phyloP scores from a whole-genome alignment of 2,113 vertebrate genomes.

The Salvator merianae region DNA sequence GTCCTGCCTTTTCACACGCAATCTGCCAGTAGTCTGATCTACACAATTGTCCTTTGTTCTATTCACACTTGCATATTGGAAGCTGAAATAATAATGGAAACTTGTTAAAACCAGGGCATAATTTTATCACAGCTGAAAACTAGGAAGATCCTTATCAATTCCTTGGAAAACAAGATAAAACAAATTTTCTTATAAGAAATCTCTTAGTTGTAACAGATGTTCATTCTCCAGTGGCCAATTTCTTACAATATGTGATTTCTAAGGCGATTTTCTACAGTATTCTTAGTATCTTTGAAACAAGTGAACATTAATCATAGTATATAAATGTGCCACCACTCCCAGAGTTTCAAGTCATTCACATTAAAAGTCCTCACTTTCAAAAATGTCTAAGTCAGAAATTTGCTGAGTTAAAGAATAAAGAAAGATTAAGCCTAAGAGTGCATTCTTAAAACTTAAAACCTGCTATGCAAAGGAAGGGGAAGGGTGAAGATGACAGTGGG shows the following conservation, averaged over 20 bases:
- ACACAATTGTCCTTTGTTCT: background rate
- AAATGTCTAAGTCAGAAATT: background rate
- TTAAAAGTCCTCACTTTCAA: slow-evolving; percentile 14
- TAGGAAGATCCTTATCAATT: background rate
- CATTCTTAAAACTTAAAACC: no score
- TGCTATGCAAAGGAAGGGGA: no score
- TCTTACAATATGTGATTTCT: background rate
- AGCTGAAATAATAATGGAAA: background rate
- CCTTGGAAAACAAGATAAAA: background rate
- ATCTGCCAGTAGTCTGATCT: no score
- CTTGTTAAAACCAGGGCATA: background rate
- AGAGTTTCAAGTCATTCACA: background rate
- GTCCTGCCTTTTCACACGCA: no score
- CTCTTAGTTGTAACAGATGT: background rate
- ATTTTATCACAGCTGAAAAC: background rate
- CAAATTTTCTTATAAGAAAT: slow-evolving; percentile 8
- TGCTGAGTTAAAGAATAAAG: background rate
- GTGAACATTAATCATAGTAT: background rate
- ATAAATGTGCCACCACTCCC: background rate
- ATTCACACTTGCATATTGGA: background rate
- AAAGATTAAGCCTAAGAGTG: background rate
- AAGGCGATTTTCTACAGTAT: background rate
- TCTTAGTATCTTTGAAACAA: slow-evolving; percentile 6
- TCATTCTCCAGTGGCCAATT: background rate
- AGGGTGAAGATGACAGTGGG: no score